A percentile compares a stretch with the other conserved stretches of the same genome.
Conservation (phyloP, 2,113 vertebrate genomes). For the Esox niger region DNA sequence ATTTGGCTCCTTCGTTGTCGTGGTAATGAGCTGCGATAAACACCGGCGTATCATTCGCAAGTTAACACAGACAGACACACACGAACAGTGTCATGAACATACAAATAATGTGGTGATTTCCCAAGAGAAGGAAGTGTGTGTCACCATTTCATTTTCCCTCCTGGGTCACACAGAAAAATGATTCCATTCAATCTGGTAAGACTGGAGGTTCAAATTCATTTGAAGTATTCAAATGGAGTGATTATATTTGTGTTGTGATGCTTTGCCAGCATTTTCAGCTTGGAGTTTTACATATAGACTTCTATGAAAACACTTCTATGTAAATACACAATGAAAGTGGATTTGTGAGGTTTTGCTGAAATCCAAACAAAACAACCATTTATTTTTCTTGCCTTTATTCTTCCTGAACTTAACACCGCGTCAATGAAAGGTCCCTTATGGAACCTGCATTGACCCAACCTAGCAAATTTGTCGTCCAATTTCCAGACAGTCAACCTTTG, state of each 20-base stretch:
- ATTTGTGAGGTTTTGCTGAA: not conserved
- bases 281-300: not conserved
- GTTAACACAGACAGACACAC: slow-evolving; percentile 1
- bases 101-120: slow-evolving; percentile 18
- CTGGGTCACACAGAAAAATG: slow-evolving; percentile 6
- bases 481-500: not conserved
- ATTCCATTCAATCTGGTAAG: slow-evolving; percentile 4
- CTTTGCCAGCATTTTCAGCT: not conserved
- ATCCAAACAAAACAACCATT: not conserved
- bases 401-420: too few relatives aligned
- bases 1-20: slow-evolving; percentile 61
- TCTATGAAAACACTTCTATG: not conserved
- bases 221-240: not conserved
- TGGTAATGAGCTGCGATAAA: slow-evolving; percentile 69
- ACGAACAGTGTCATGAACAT: slow-evolving; percentile 5
- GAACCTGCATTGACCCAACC: too few relatives aligned
- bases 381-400: too few relatives aligned
- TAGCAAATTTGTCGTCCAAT: not conserved
- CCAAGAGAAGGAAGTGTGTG: not conserved
- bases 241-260: not conserved
- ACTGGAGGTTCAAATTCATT: not conserved
- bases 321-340: not conserved
- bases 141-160: slow-evolving; percentile 18
- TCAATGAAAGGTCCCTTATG: not conserved
- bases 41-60: slow-evolving; percentile 29